A percentile compares a stretch with the other conserved stretches of the same genome.
phyloP scores from a whole-genome alignment of 2,797 vertebrate genomes.

The Taenioides sp. region DNA sequence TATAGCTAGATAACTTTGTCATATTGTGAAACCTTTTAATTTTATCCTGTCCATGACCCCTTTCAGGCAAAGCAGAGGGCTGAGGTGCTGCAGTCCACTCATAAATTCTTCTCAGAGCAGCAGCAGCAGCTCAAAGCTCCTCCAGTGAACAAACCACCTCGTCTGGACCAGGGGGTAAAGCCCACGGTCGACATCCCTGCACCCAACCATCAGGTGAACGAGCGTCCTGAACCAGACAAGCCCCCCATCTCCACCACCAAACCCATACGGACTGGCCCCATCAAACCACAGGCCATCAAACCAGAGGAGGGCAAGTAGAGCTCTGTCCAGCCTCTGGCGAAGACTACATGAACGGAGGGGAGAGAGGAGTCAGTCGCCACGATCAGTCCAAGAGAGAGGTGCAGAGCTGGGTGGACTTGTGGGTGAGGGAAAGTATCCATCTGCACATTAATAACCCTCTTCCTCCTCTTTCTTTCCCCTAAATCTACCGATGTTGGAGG shows the following conservation, averaged over 20 bases:
- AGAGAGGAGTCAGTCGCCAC: slow-evolving; percentile 46
- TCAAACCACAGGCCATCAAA: slow-evolving; percentile 99
- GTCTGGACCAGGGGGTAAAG: slow-evolving; percentile 81
- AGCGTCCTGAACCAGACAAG: slow-evolving; percentile 83
- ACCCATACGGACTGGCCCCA: slow-evolving; percentile 97
- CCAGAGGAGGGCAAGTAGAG: slow-evolving; percentile 94
- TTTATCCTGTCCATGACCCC: background rate
- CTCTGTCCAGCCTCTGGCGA: slow-evolving; percentile 33
- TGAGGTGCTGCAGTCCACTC: slow-evolving; percentile 98
- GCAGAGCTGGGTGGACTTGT: slow-evolving; percentile 34
- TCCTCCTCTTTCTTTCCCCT: slow-evolving; percentile 46
- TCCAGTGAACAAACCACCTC: slow-evolving; percentile 83
- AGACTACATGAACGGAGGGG: slow-evolving; percentile 35
- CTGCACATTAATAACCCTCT: slow-evolving; percentile 47
- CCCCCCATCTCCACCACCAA: slow-evolving; percentile 80
- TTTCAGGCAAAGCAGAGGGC: slow-evolving; percentile 96
- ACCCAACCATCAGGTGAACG: slow-evolving; percentile 73
- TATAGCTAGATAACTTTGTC: no score
- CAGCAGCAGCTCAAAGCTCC: slow-evolving; percentile 88
- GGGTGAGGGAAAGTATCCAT: slow-evolving; percentile 19
- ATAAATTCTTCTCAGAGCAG: slow-evolving; percentile 97
- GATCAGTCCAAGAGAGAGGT: slow-evolving; percentile 47
- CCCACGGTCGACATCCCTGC: slow-evolving; percentile 78
- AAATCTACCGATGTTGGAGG: slow-evolving; percentile 47
- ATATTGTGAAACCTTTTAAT: no score